These are phyloP conservation scores for Octopus sinensis DNA, from an alignment of 1,140 invertebrate species.

Conservation along the genomic window DNA sequence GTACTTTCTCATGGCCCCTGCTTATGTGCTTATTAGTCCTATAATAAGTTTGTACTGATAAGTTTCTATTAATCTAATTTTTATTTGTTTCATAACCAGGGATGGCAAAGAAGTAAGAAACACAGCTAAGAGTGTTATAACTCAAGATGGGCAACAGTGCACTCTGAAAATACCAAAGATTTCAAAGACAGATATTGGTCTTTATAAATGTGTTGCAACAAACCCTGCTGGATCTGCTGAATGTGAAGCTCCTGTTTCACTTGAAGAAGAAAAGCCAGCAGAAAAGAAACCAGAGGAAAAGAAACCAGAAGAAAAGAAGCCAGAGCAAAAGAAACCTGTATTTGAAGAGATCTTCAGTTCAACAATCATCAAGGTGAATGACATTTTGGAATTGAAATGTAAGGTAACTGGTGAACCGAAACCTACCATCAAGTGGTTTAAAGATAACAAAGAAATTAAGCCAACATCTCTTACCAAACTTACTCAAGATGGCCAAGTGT, in stretches of 20 bases:
- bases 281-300: no score
- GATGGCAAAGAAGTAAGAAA: slow-evolving; percentile 79
- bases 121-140: slow-evolving; percentile 71
- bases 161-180: slow-evolving; percentile 43
- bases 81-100: slow-evolving; percentile 37
- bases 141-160: slow-evolving; percentile 81
- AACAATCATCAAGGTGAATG: neutral
- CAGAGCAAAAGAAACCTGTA: no score
- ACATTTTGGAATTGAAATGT: slow-evolving; percentile 11
- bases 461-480: neutral
- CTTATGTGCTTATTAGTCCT: no score
- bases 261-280: slow-evolving; percentile 27
- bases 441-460: neutral
- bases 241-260: slow-evolving; percentile 38
- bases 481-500: neutral
- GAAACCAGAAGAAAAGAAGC: no score
- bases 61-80: neutral
- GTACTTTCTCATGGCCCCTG: no score
- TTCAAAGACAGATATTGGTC: slow-evolving; percentile 44
- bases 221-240: slow-evolving; percentile 49
- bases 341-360: no score
- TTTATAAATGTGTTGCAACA: slow-evolving; percentile 51
- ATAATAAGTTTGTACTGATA: neutral
- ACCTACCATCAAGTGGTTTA: slow-evolving; percentile 48
- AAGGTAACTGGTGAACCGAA: slow-evolving; percentile 49